These are phyloP conservation scores for Harpagus bidentatus DNA, from an alignment of 2,113 vertebrate genomes.

Conservation along the genomic window DNA sequence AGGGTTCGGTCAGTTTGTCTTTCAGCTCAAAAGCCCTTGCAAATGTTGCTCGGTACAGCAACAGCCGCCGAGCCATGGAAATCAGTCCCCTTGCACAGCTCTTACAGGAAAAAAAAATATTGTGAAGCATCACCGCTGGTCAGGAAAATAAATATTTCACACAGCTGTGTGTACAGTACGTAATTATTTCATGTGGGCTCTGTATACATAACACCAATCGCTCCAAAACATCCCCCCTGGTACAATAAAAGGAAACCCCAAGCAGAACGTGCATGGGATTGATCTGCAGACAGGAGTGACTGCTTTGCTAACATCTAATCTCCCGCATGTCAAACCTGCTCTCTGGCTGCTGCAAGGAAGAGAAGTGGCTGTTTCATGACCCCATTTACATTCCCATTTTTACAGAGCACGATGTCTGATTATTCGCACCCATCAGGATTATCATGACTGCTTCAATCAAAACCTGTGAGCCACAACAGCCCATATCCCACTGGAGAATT, in stretches of 20 bases:
- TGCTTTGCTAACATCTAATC: neutral
- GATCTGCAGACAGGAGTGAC: neutral
- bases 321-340: neutral
- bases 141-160: neutral
- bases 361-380: neutral
- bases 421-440: neutral
- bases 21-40: neutral
- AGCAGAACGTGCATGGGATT: neutral
- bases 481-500: neutral
- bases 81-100: neutral
- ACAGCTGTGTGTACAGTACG: accelerated
- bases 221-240: neutral
- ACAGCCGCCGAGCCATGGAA: accelerated
- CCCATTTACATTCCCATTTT: neutral
- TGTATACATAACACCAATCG: neutral
- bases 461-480: neutral
- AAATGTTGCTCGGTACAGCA: neutral
- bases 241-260: neutral
- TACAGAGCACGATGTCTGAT: neutral
- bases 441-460: neutral
- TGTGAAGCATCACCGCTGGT: neutral
- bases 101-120: neutral
- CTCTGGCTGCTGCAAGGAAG: neutral
- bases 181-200: neutral
- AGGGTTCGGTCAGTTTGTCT: neutral